Evolutionary conservation across 2,888 invertebrate genomes (phyloP), one percentile per base, ranked within the genome.

Genomic region (Calliphora vomitoria): DNA sequence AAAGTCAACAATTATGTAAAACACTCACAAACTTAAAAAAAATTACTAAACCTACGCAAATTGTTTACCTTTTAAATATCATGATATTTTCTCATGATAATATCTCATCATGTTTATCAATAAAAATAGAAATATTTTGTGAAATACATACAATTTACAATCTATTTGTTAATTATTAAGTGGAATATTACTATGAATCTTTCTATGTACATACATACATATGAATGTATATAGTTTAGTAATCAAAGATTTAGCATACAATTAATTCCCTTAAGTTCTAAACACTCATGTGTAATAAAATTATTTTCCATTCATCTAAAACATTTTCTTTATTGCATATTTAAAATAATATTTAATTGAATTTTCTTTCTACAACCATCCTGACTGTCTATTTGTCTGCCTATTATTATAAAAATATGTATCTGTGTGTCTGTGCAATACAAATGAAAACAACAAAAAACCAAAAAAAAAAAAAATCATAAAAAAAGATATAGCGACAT

Each of bases 401-500:
- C 44, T 71, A 69, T 82, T 69, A 68, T 62, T 82, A 68, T 62
- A 69, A 55, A 69, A 50, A 69, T 69, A 41, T 74, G 15, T 69
- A 25, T 60, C 25, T 84, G 55, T 76, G 38, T n/a, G 38, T 71
- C 20, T 80, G 18, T 72, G n/a, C 72, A 68, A 69, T 69, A 78
- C 50, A 15, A 75, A 5, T 20, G 20, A 55, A 25, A 25, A 55
- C 10, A 10, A 68, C 50, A 8, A 20, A 75, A 50, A 47, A 76
- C 50, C 20, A 75, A 69, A 69, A 69, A 69, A 62, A 31, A 62
- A 68, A 6, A 18, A 1, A 20, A 18, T 11, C 20, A 66, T 41
- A 66, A 69, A 58, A 60, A 47, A 68, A 82, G 85, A 85, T 75
- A 64, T 31, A 74, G 68, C 72, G 25, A 88, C 88, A 89, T 88